Base-by-base conservation (phyloP, 37 sponge, comb jelly and placozoan genomes). In the Halichondria panicea region DNA sequence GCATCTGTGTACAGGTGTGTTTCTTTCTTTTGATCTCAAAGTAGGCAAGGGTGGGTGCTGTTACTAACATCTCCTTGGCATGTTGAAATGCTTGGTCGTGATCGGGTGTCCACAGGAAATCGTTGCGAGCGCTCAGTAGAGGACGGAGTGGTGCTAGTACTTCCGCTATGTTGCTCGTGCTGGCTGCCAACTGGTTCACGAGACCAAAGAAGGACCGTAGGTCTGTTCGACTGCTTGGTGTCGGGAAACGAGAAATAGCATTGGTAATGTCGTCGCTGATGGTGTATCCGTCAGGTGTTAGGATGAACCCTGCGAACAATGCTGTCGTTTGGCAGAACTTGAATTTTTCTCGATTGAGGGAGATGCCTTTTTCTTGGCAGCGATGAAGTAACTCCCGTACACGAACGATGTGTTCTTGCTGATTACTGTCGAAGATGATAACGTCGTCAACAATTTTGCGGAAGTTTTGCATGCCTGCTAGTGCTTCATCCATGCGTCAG, bases 1-100 rank as follows among this genome's bases (percentile, higher is more conserved):
- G 83, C 75, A 65, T 82, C 83, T 12, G 75, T 74, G 56, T 43
- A 68, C 30, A 83, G 76, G 62, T 70, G 61, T 55, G 84, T 83
- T 28, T 59, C 63, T 50, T 42, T 76, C 63, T 13, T 75, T 1
- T 44, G 45, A 61, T 83, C n/a, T n/a, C 68, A 55, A 83, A 83
- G 54, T 56, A 74, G 24, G 76, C 46, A 0, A 83, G 50, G 19
- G 45, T 58, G 18, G 84, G 84, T 21, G 66, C 74, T 15, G 55
- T 30, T 25, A 43, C 55, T 11, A 82, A 68, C 1, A 31, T 1
- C 11, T 72, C n/a, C 43, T 65, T 73, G 31, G 82, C 74, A 19
- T 0, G 35, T 37, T 36, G 19, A 32, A 82, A 82, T 22, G 82
- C 82, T 34, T 61, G 1, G 1, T 82, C 66, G 35, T 73, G 74